Evolutionary conservation across 1,140 invertebrate species (phyloP).

Genomic region (Pseudomyrmex concolor): DNA sequence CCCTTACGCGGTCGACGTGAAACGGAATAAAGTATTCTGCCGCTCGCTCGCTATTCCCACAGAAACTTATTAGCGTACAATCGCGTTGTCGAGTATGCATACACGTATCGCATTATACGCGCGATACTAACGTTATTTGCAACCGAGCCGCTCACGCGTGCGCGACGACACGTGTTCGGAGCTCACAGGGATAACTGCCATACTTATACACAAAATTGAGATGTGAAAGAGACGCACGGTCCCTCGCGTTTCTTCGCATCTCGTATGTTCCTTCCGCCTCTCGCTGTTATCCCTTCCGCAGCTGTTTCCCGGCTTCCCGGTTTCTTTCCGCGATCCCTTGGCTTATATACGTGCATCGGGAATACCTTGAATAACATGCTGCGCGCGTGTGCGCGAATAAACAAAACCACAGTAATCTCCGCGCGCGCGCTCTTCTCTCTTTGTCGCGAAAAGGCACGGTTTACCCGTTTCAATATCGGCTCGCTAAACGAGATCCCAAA

Average conservation of each 20-base stretch:
- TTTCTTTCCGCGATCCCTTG: not conserved
- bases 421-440: constrained; percentile 62
- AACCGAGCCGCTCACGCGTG: constrained; percentile 5
- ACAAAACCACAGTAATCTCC: constrained; percentile 76
- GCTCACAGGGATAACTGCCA: constrained; percentile 42
- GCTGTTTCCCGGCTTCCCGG: not conserved
- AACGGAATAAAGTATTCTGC: constrained; percentile 74
- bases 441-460: constrained; percentile 63
- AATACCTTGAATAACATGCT: constrained; percentile 53
- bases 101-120: constrained; percentile 3
- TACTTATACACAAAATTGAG: constrained; percentile 68
- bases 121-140: not conserved
- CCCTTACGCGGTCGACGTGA: constrained; percentile 62
- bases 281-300: not conserved
- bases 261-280: constrained; percentile 9
- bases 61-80: constrained; percentile 78
- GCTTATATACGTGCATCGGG: not conserved
- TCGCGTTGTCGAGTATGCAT: constrained; percentile 32
- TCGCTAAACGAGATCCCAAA: constrained; percentile 75
- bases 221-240: constrained; percentile 4
- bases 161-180: constrained; percentile 8
- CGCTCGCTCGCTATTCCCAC: constrained; percentile 71
- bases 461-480: constrained; percentile 74
- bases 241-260: constrained; percentile 14
- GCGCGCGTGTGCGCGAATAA: constrained; percentile 72